Percentiles rank a stretch among this genome's conserved stretches.
Evolutionary conservation across 2,888 invertebrate species (phyloP).

Genomic region (Amiota mariae): DNA sequence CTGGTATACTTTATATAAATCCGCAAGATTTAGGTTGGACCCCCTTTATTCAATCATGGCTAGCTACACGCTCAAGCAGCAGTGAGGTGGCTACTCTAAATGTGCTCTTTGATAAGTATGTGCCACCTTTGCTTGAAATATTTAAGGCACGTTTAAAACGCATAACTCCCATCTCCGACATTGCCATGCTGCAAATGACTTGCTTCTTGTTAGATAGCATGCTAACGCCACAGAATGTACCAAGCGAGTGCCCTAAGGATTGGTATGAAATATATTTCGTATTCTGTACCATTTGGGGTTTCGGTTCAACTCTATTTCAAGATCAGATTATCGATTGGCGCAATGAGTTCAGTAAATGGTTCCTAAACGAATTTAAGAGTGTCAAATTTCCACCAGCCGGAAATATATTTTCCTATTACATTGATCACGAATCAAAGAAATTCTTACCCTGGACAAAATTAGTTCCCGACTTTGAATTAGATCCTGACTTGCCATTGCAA

Average conservation of each 20-base stretch:
- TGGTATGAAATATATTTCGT: constrained; percentile 94
- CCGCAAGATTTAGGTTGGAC: constrained; percentile 96
- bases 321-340: constrained; percentile 94
- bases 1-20: constrained; percentile 95
- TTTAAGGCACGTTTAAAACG: constrained; percentile 84
- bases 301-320: constrained; percentile 92
- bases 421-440: constrained; percentile 88
- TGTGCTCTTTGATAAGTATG: constrained; percentile 94
- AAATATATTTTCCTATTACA: constrained; percentile 91
- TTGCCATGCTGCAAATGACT: constrained; percentile 90
- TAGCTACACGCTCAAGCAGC: constrained; percentile 82
- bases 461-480: constrained; percentile 85
- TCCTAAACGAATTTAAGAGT: constrained; percentile 91
- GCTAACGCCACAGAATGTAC: constrained; percentile 85
- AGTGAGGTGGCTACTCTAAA: constrained; percentile 86
- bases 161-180: constrained; percentile 92
- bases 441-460: constrained; percentile 91
- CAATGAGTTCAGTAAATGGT: constrained; percentile 96
- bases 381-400: constrained; percentile 89
- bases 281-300: constrained; percentile 93
- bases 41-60: constrained; percentile 92
- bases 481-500: constrained; percentile 90
- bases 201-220: constrained; percentile 91
- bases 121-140: constrained; percentile 87
- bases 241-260: constrained; percentile 92